Percentiles rank a stretch among this genome's conserved stretches.
These are phyloP conservation scores for Microcebus murinus DNA, from an alignment of 2,113 vertebrate species.

Conservation along the genomic window DNA sequence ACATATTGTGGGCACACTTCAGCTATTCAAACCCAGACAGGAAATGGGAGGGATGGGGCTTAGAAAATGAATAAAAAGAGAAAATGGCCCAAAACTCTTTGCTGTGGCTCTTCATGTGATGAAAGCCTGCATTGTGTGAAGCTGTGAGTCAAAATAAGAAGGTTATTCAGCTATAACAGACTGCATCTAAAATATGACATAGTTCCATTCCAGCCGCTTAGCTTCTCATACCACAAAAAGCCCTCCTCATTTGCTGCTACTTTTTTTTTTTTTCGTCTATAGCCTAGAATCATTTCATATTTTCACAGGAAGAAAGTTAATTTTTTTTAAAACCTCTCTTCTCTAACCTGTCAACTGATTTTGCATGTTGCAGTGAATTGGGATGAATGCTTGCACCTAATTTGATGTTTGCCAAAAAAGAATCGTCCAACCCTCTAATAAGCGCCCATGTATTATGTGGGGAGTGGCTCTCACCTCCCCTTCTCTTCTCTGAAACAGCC, in stretches of 20 bases:
- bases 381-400: neutral
- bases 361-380: neutral
- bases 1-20: constrained; percentile 62
- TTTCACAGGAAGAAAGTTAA: neutral
- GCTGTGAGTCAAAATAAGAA: constrained; percentile 64
- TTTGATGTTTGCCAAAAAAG: neutral
- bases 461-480: neutral
- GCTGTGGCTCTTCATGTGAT: constrained; percentile 52
- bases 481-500: neutral
- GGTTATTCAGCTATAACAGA: constrained; percentile 59
- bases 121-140: constrained; percentile 73
- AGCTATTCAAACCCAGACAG: constrained; percentile 69
- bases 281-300: constrained; percentile 18
- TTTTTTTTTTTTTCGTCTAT: neutral
- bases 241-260: neutral
- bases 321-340: constrained; percentile 38
- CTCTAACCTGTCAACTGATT: constrained; percentile 3
- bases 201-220: neutral
- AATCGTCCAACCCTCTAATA: neutral
- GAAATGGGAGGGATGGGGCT: neutral
- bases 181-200: constrained; percentile 52
- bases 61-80: constrained; percentile 62
- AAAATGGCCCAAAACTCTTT: constrained; percentile 60
- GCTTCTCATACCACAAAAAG: neutral
- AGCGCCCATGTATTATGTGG: neutral